Evolutionary conservation across 2,797 vertebrate genomes (phyloP).

Genomic region (Melanotaenia maccullochi): DNA sequence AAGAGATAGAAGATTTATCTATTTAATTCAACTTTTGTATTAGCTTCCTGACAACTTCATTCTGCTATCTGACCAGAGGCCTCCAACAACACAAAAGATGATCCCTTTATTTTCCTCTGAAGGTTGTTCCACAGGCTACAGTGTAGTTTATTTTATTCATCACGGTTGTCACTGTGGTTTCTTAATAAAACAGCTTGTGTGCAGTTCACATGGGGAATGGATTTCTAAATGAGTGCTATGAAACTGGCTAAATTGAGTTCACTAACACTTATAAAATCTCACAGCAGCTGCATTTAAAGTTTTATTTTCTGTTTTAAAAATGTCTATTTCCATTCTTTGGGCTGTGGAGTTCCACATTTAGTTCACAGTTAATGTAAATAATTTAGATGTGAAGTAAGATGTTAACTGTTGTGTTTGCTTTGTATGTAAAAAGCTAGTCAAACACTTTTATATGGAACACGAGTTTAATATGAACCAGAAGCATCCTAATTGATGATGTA

Average conservation of each 20-base stretch:
- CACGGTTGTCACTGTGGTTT: conserved; percentile 46
- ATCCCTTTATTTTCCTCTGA: conserved; percentile 37
- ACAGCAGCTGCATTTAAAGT: conserved; percentile 29
- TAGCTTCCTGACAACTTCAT: conserved; percentile 74
- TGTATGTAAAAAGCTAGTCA: conserved; percentile 33
- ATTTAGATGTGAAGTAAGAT: conserved; percentile 42
- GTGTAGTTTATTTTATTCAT: conserved; percentile 60
- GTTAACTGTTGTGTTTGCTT: conserved; percentile 26
- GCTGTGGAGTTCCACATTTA: conserved; percentile 14
- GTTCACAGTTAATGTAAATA: conserved; percentile 38
- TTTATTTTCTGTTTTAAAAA: conserved; percentile 13
- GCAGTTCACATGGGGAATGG: conserved; percentile 49
- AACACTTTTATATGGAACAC: conserved; percentile 53
- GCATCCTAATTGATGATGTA: conserved; percentile 51
- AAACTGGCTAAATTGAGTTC: conserved; percentile 53
- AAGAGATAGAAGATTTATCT: conserved; percentile 76
- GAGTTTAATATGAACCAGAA: conserved; percentile 34
- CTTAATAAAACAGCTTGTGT: conserved; percentile 57
- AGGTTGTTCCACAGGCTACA: conserved; percentile 35
- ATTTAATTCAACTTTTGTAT: conserved; percentile 77
- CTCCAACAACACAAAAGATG: conserved; percentile 19
- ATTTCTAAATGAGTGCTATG: conserved; percentile 50
- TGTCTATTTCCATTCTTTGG: conserved; percentile 15
- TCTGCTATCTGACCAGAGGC: conserved; percentile 62
- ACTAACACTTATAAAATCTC: conserved; percentile 53